A percentile compares a stretch with the other conserved stretches of the same genome.
Conservation (phyloP, 2,113 vertebrate species). For the Candoia aspera region DNA sequence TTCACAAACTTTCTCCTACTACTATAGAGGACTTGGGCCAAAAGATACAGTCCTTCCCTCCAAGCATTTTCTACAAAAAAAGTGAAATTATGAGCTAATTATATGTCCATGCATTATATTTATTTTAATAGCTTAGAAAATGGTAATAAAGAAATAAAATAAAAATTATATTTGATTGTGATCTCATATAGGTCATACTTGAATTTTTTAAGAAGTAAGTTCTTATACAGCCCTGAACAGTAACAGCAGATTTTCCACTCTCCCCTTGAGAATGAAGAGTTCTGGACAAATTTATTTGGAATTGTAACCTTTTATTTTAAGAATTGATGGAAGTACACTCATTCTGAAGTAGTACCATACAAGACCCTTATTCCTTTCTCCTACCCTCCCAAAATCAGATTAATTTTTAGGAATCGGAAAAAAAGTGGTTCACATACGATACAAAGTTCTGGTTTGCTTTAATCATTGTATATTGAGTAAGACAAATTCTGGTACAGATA, state of each 20-base stretch:
- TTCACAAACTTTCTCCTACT: not conserved
- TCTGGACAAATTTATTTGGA: not conserved
- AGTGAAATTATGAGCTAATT: not conserved
- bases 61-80: not conserved
- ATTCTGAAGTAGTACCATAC: not conserved
- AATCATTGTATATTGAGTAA: not conserved
- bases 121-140: slow-evolving; percentile 9
- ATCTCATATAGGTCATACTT: not conserved
- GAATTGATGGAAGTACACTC: not conserved
- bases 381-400: not conserved
- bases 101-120: accelerated
- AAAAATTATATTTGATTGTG: not conserved
- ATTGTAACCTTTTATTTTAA: not conserved
- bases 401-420: not conserved
- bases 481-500: not conserved
- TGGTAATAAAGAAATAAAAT: slow-evolving; percentile 28
- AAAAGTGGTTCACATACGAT: not conserved
- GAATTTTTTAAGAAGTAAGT: not conserved
- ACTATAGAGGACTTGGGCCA: not conserved
- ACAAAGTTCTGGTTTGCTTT: not conserved
- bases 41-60: not conserved
- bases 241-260: not conserved
- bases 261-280: not conserved
- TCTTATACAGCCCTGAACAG: not conserved
- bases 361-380: not conserved